Conservation (phyloP, 2,888 invertebrate species). For the Linyphia triangularis region DNA sequence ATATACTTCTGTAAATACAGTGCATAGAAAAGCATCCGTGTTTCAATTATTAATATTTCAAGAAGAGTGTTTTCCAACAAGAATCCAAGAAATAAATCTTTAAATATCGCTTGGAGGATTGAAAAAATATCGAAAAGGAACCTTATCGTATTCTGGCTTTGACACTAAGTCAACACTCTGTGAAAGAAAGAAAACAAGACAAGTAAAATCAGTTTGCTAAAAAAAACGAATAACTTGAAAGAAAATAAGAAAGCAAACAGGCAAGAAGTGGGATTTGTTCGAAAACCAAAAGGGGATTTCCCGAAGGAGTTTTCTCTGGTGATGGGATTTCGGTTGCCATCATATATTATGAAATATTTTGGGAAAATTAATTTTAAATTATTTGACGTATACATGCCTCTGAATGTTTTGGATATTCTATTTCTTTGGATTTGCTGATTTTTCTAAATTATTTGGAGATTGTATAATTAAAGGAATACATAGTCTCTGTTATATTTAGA, state of each 20-base stretch:
- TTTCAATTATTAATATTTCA: too few relatives aligned
- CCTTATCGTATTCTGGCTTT: not conserved
- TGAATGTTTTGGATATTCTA: too few relatives aligned
- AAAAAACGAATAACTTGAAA: not conserved
- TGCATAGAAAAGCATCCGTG: too few relatives aligned
- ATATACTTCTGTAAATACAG: too few relatives aligned
- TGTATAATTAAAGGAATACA: too few relatives aligned
- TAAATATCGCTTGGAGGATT: slow-evolving; percentile 4
- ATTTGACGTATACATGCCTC: too few relatives aligned
- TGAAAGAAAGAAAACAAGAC: not conserved
- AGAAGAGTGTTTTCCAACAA: not conserved
- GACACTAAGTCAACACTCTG: slow-evolving; percentile 49
- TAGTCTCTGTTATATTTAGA: too few relatives aligned
- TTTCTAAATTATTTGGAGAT: too few relatives aligned
- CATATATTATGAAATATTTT: not conserved
- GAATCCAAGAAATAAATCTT: slow-evolving; percentile 15
- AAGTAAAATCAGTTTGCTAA: slow-evolving; percentile 3
- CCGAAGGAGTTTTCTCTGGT: slow-evolving; percentile 19
- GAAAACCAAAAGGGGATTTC: slow-evolving; percentile 25
- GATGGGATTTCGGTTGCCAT: not conserved
- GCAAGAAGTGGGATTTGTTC: slow-evolving; percentile 28
- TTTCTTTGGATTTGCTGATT: too few relatives aligned
- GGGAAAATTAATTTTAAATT: not conserved
- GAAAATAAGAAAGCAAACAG: not conserved
- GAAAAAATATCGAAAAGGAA: slow-evolving; percentile 6